Evolutionary conservation across 2,797 vertebrate species (phyloP).

Genomic region (Molothrus aeneus): DNA sequence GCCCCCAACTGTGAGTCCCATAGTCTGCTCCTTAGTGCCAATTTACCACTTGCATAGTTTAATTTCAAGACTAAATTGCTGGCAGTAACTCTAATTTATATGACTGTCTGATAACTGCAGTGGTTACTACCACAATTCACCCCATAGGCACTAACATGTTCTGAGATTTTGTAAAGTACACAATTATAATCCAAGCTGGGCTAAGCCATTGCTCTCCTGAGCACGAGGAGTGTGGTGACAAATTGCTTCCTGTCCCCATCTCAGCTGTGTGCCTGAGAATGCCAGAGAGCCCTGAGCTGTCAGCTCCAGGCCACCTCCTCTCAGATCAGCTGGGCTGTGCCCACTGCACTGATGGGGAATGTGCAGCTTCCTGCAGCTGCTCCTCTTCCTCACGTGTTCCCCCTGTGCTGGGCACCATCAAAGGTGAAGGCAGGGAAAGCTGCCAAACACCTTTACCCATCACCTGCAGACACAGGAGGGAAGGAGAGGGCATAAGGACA

Average conservation of each 20-base stretch:
- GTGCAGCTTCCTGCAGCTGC: not conserved
- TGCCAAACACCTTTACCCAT: not conserved
- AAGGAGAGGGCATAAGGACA: not conserved
- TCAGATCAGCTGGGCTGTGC: not conserved
- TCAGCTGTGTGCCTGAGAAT: not conserved
- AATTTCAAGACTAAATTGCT: constrained; percentile 63
- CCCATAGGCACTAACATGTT: not conserved
- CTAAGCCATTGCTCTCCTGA: not conserved
- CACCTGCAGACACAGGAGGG: not conserved
- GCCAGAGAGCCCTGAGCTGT: not conserved
- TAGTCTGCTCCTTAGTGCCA: constrained; percentile 62
- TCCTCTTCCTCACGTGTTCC: not conserved
- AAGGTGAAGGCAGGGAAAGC: not conserved
- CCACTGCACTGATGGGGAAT: accelerated
- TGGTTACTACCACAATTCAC: constrained; percentile 17
- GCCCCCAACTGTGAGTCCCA: constrained; percentile 68
- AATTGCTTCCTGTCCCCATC: not conserved
- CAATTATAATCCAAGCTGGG: not conserved
- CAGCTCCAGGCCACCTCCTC: not conserved
- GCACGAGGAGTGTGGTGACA: not conserved
- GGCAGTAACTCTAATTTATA: constrained; percentile 43
- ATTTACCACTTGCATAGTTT: constrained; percentile 69
- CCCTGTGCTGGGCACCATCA: accelerated
- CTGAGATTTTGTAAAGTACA: constrained; percentile 23
- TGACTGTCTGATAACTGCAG: constrained; percentile 4